These are phyloP conservation scores for Heliconius erato DNA, from an alignment of 2,888 invertebrate species.

Conservation along the genomic window DNA sequence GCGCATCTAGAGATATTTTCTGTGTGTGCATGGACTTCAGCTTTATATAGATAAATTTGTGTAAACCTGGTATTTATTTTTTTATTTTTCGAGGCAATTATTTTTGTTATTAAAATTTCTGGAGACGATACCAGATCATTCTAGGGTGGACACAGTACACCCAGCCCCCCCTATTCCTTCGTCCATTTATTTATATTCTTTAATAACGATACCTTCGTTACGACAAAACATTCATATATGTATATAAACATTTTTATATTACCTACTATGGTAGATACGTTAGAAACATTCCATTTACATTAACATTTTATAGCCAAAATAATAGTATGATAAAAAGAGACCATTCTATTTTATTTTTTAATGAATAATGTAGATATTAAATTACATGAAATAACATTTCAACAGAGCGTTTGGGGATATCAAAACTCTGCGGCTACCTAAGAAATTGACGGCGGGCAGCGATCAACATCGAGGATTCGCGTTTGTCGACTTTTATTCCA, in stretches of 20 bases:
- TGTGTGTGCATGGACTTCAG: too few relatives aligned
- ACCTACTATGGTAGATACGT: too few relatives aligned
- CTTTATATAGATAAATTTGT: too few relatives aligned
- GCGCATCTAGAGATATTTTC: too few relatives aligned
- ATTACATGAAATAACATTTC: conserved; percentile 46
- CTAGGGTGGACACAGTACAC: too few relatives aligned
- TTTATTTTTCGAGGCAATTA: too few relatives aligned
- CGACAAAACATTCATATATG: not conserved
- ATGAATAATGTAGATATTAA: not conserved
- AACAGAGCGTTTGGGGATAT: conserved; percentile 96
- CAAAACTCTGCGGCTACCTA: conserved; percentile 95
- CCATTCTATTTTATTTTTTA: not conserved
- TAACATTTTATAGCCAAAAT: not conserved
- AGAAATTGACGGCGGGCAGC: conserved; percentile 91
- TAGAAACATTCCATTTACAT: not conserved
- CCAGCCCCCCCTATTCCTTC: too few relatives aligned
- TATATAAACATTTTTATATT: not conserved
- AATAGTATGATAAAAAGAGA: too few relatives aligned
- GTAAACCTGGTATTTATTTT: too few relatives aligned
- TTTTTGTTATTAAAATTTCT: too few relatives aligned
- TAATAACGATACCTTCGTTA: not conserved
- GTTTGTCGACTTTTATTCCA: conserved; percentile 96
- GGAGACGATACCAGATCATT: too few relatives aligned
- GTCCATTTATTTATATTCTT: not conserved
- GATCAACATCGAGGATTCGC: conserved; percentile 97